phyloP scores from a whole-genome alignment of 2,797 vertebrate genomes.

The Arnoldichthys spilopterus region DNA sequence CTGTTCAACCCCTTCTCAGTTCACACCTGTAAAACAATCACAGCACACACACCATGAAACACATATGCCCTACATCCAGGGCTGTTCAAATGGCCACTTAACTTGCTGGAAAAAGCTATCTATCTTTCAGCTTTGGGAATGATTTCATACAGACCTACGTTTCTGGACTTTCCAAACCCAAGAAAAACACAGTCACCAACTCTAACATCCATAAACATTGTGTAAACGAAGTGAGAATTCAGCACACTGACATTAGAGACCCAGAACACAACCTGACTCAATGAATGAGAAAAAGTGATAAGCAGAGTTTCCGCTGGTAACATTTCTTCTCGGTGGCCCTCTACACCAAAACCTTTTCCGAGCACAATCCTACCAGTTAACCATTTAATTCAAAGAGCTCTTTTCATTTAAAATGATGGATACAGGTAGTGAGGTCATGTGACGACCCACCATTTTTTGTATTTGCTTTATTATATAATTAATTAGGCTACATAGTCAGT shows the following conservation, averaged over 20 bases:
- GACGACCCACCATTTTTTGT: too few species aligned
- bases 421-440: too few species aligned
- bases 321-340: too few species aligned
- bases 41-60: background rate
- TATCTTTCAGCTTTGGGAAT: conserved; percentile 32
- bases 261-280: background rate
- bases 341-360: too few species aligned
- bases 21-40: conserved; percentile 17
- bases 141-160: conserved; percentile 31
- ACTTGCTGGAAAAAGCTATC: conserved; percentile 41
- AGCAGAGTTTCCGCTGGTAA: too few species aligned
- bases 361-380: too few species aligned
- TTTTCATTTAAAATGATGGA: too few species aligned
- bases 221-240: background rate
- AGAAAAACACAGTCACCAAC: background rate
- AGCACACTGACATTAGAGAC: background rate
- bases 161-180: conserved; percentile 14
- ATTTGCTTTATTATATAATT: too few species aligned
- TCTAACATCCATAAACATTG: background rate
- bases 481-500: too few species aligned
- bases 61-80: background rate
- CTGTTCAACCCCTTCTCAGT: conserved; percentile 11
- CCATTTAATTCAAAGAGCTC: too few species aligned
- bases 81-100: conserved; percentile 9
- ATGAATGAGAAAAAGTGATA: too few species aligned